phyloP scores from a whole-genome alignment of 2,797 vertebrate genomes.

The Anomalospiza imberbis region DNA sequence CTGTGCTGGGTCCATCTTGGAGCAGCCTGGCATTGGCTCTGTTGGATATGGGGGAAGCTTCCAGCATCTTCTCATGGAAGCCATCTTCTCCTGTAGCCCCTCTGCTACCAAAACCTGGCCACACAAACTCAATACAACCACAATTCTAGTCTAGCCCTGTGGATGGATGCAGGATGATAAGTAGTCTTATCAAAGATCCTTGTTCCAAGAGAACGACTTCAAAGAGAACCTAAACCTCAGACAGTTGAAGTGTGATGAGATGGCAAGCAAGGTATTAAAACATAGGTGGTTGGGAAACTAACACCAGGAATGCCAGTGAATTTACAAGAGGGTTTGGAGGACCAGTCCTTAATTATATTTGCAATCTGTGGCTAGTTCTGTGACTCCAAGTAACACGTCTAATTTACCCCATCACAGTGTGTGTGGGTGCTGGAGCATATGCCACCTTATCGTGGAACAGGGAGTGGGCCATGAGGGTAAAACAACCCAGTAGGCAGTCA shows the following conservation, averaged over 20 bases:
- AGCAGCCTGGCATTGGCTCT: not conserved
- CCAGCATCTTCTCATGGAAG: not conserved
- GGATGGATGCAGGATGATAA: not conserved
- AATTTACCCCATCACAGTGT: not conserved
- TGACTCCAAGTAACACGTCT: not conserved
- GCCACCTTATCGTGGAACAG: not conserved
- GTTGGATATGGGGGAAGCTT: not conserved
- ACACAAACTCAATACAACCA: not conserved
- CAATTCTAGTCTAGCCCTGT: not conserved
- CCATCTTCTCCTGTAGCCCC: not conserved
- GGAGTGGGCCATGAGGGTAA: not conserved
- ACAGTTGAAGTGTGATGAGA: not conserved
- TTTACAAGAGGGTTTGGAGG: not conserved
- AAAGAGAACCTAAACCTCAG: not conserved
- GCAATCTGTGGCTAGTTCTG: not conserved
- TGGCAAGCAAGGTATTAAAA: not conserved
- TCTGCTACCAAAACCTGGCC: not conserved
- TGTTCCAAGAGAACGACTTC: not conserved
- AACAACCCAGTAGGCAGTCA: not conserved
- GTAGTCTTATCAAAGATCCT: not conserved
- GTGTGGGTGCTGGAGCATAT: not conserved
- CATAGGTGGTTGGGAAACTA: not conserved
- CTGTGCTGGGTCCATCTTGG: not conserved
- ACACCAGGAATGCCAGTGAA: not conserved
- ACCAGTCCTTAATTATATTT: not conserved